Conservation (phyloP, 2,113 vertebrate species). For the Elaphurus davidianus region DNA sequence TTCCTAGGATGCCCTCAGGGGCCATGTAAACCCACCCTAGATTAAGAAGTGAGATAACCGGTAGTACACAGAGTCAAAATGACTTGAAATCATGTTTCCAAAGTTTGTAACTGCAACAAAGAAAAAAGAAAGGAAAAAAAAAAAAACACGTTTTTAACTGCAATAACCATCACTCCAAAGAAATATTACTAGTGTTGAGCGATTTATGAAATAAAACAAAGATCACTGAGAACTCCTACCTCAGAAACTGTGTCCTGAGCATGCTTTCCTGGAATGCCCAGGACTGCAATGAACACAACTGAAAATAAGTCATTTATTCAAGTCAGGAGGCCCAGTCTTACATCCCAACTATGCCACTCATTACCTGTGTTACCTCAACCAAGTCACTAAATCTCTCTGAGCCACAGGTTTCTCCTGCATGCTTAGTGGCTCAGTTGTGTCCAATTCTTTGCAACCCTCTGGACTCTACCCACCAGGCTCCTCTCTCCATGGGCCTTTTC, state of each 20-base stretch:
- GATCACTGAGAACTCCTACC: neutral
- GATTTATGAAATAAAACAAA: neutral
- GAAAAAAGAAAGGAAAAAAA: neutral
- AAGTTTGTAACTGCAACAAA: neutral
- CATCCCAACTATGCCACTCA: too few relatives aligned
- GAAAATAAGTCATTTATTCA: neutral
- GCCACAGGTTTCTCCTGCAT: neutral
- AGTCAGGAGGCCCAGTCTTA: neutral
- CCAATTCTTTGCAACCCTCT: neutral
- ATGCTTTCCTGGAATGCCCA: accelerated
- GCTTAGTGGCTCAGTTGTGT: neutral
- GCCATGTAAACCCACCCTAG: neutral
- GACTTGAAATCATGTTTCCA: neutral
- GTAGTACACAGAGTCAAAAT: neutral
- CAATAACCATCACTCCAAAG: neutral
- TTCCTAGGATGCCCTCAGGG: too few relatives aligned
- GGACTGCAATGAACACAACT: too few relatives aligned
- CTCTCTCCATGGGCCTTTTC: neutral
- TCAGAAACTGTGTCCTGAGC: neutral
- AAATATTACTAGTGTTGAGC: neutral
- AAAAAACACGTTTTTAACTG: neutral
- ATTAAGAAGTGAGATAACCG: neutral
- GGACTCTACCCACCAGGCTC: neutral
- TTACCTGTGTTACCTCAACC: neutral
- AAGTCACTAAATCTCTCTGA: neutral